Evolutionary conservation across 2,888 invertebrate genomes (phyloP), one percentile per base, ranked within the genome.

Genomic region (Ochropleura plecta): DNA sequence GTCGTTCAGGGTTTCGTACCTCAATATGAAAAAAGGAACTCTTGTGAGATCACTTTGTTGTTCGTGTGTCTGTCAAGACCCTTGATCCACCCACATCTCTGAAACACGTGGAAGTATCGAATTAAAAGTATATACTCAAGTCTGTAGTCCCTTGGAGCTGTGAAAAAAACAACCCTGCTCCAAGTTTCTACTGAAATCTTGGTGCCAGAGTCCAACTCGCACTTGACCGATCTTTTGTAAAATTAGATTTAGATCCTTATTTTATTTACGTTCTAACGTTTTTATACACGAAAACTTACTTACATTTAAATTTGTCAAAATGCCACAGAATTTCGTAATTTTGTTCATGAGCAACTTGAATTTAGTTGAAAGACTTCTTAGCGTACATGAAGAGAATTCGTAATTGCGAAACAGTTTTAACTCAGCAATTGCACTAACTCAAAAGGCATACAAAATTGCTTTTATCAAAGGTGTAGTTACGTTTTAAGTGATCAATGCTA

Each of bases 381-480:
- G 8, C 12, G 55, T 55, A 65, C 65, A 70, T 63, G 42, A 70
- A 79, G 46, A 12, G 51, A 76, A 81, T 81, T 81, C 48, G 42
- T 69, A 81, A 77, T 77, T 69, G 42, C 65, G 5, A 51, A 30
- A 62, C 51, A 53, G 40, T 53, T 77, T 59, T 44, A 67, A 59
- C 46, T 62, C 60, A n/a, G 81, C 55, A 48, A 53, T 59, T 67
- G 48, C 66, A 80, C 14, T 64, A 20, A 14, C 57, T 81, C 57
- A 70, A 70, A 73, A 63, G 46, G 20, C 6, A 55, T n/a, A 48
- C 42, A 66, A 57, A 70, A 81, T 70, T 75, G 51, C 69, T 42
- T 65, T 70, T 8, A n/a, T 6, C 46, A n/a, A 49, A 20, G 4
- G 40, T 53, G 30, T 60, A 44, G n/a, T 44, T n/a, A 65, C 14